These are phyloP conservation scores for Pseudorectes ferrugineus DNA, from an alignment of 2,113 vertebrate genomes.

Conservation along the genomic window DNA sequence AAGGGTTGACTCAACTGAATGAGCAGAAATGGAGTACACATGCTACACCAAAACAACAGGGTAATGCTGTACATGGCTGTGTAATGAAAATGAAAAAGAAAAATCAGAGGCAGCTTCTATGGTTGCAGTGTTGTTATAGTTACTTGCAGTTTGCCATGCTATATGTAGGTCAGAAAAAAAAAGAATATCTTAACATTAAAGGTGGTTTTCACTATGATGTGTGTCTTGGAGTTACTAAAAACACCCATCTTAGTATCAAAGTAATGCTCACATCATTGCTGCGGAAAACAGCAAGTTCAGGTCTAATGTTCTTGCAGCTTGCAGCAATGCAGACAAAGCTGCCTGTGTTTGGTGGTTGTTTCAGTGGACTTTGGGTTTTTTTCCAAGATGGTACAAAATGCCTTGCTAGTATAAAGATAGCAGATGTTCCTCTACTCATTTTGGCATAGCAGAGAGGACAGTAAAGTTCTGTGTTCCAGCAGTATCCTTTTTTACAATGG, in stretches of 20 bases:
- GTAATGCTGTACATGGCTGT: not conserved
- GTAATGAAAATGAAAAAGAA: not conserved
- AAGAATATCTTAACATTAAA: not conserved
- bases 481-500: not conserved
- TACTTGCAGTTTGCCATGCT: not conserved
- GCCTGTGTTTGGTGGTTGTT: not conserved
- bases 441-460: not conserved
- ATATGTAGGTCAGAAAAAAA: not conserved
- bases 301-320: not conserved
- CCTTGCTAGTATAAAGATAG: not conserved
- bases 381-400: not conserved
- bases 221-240: not conserved
- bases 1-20: not conserved
- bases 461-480: not conserved
- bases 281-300: not conserved
- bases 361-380: accelerated
- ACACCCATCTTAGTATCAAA: not conserved
- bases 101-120: not conserved
- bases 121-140: not conserved
- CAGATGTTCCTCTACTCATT: not conserved
- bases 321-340: accelerated
- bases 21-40: not conserved
- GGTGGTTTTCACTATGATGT: not conserved
- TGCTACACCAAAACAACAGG: not conserved
- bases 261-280: not conserved